Percentiles rank a stretch among this genome's conserved stretches.
Evolutionary conservation across 2,888 invertebrate genomes (phyloP).

Genomic region (Aquatica leii): DNA sequence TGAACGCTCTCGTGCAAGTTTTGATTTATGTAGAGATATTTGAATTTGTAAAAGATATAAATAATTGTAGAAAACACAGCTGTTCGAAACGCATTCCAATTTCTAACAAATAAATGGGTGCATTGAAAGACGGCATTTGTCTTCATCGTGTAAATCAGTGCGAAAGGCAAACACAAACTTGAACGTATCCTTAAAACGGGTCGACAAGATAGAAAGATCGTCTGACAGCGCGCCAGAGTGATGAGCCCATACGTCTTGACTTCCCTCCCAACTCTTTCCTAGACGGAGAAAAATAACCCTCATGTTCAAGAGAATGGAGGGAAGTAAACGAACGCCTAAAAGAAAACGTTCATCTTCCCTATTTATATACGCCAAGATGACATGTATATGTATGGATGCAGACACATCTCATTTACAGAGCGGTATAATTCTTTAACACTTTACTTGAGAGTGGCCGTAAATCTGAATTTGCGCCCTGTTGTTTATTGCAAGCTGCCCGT

Average conservation of each 20-base stretch:
- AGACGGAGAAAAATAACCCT: conserved; percentile 60
- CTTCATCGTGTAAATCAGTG: conserved; percentile 58
- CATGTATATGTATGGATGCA: conserved; percentile 58
- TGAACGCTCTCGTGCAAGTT: conserved; percentile 20
- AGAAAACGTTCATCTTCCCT: conserved; percentile 59
- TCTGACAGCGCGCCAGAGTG: conserved; percentile 58
- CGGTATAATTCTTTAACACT: conserved; percentile 66
- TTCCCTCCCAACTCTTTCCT: conserved; percentile 49
- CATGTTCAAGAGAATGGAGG: conserved; percentile 54
- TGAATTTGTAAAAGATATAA: conserved; percentile 24
- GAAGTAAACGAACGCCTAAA: conserved; percentile 53
- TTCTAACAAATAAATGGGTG: conserved; percentile 52
- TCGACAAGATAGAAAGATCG: conserved; percentile 59
- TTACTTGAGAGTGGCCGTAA: conserved; percentile 59
- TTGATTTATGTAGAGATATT: conserved; percentile 13
- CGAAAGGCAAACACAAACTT: conserved; percentile 57
- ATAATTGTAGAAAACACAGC: conserved; percentile 24
- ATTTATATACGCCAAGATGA: conserved; percentile 59
- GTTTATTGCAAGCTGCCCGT: conserved; percentile 53
- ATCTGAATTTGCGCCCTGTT: conserved; percentile 57
- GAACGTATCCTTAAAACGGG: conserved; percentile 54
- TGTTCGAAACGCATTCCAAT: conserved; percentile 52
- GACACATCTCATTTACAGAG: conserved; percentile 66
- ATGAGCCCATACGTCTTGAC: conserved; percentile 60
- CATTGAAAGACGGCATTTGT: conserved; percentile 58